phyloP scores from a whole-genome alignment of 2,888 invertebrate genomes.

The Lordiphosa andalusiaca region DNA sequence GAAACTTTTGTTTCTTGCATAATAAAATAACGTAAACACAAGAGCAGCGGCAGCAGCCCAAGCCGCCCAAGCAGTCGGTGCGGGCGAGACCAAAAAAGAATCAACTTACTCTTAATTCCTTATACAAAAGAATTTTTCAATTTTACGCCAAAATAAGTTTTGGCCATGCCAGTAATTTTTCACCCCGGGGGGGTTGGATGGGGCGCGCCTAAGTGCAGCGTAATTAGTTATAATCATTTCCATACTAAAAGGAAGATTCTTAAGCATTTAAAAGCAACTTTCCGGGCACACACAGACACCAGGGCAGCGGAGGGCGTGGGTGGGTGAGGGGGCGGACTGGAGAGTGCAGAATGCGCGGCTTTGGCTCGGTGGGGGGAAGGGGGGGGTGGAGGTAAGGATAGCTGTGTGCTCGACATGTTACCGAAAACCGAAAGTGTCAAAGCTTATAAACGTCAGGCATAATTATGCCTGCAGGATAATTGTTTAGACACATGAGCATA shows the following conservation, averaged over 20 bases:
- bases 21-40: conserved; percentile 61
- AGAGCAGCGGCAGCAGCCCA: conserved; percentile 10
- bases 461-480: conserved; percentile 75
- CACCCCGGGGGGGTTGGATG: conserved; percentile 29
- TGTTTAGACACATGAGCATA: conserved; percentile 76
- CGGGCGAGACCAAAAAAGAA: conserved; percentile 23
- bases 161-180: conserved; percentile 73
- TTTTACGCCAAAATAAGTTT: conserved; percentile 79
- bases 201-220: conserved; percentile 24
- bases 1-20: conserved; percentile 76
- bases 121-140: conserved; percentile 77
- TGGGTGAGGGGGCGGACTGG: not conserved
- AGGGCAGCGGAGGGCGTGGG: too few relatives aligned
- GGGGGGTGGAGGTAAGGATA: conserved; percentile 9
- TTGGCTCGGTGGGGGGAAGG: conserved; percentile 4
- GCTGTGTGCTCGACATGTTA: conserved; percentile 46
- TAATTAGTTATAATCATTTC: conserved; percentile 57
- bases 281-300: too few relatives aligned
- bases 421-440: conserved; percentile 75
- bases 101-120: conserved; percentile 64
- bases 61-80: not conserved
- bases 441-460: conserved; percentile 76
- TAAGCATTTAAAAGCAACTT: conserved; percentile 19
- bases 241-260: conserved; percentile 20
- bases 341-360: not conserved